Percentiles rank a stretch among this genome's conserved stretches.
Evolutionary conservation across 2,113 vertebrate genomes (phyloP).

Genomic region (Isurus oxyrinchus): DNA sequence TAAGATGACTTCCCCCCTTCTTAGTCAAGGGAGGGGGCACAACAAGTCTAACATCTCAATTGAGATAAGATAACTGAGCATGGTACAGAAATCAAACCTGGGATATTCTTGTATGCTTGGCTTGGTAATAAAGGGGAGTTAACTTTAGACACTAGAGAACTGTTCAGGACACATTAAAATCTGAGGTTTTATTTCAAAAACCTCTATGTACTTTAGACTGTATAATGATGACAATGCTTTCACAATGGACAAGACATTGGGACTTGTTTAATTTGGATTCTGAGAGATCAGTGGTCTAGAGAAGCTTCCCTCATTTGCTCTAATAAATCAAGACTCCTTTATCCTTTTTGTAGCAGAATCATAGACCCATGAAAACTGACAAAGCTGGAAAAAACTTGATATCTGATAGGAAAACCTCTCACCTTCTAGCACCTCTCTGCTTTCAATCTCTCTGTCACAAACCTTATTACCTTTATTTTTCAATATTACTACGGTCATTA

Average conservation of each 20-base stretch:
- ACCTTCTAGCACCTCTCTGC: neutral
- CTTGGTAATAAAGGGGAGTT: neutral
- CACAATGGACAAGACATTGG: neutral
- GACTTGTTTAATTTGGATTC: neutral
- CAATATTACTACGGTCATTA: neutral
- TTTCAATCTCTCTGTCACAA: neutral
- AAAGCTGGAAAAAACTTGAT: neutral
- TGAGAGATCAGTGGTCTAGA: neutral
- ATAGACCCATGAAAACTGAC: neutral
- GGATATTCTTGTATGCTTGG: too few relatives aligned
- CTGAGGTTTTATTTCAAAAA: neutral
- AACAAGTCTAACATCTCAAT: neutral
- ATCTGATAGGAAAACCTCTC: neutral
- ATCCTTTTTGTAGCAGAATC: neutral
- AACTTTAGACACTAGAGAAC: neutral
- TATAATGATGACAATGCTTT: neutral
- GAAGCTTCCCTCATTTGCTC: neutral
- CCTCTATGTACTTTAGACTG: neutral
- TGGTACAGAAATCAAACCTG: too few relatives aligned
- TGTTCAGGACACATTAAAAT: neutral
- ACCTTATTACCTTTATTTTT: neutral
- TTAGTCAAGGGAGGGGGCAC: neutral
- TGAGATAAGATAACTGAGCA: too few relatives aligned
- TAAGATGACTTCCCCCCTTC: neutral
- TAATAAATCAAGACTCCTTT: neutral